Base-by-base conservation (phyloP, 1,140 invertebrate species). In the Rhysida immarginata region DNA sequence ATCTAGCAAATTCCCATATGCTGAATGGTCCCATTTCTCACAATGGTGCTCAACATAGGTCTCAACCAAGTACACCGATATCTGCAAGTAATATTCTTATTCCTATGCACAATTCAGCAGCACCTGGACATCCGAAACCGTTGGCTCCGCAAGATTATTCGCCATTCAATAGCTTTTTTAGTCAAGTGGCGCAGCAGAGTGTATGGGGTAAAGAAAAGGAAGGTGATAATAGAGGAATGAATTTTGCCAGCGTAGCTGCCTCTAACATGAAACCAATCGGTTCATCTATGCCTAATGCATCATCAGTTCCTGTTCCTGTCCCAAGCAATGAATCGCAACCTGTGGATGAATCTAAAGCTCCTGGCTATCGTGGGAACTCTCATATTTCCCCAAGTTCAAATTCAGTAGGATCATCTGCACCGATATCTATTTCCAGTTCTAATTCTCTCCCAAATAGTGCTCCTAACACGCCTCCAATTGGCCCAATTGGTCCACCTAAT, bases 281-380 rank as follows among this genome's bases (percentile, higher is more conserved):
- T 42, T 26, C 55, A 45, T 26, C 56, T 44, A 59, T 27, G 45
- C 45, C 42, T 42, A 56, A 24, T 51, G 16, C 18, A 20, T 61
- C 71, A 56, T 66, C 67, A 57, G 63, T 71, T 16, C 65, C 65
- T 44, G 75, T 80, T 50, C 76, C 72, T 60, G 72, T 76, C 63
- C 74, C 75, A 46, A 73, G 76, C 26, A 51, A 27, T 21, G 26
- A 51, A 26, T 56, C 58, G n/a, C 59, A 58, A 26, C 66, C 80
- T 65, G 81, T 81, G 2, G 85, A 87, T 69, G 81, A 81, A 8
- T 79, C 84, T 0, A 87, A 87, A 69, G 85, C 86, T 23, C 85
- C 85, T 1, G 85, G 85, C 13, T 89, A 87, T 65, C 76, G 84
- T 63, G 78, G 79, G 5, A 65, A 62, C 49, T 77, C 74, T 43